These are phyloP conservation scores for Gallinago paraguaiae DNA, from an alignment of 2,113 vertebrate genomes.

Conservation along the genomic window DNA sequence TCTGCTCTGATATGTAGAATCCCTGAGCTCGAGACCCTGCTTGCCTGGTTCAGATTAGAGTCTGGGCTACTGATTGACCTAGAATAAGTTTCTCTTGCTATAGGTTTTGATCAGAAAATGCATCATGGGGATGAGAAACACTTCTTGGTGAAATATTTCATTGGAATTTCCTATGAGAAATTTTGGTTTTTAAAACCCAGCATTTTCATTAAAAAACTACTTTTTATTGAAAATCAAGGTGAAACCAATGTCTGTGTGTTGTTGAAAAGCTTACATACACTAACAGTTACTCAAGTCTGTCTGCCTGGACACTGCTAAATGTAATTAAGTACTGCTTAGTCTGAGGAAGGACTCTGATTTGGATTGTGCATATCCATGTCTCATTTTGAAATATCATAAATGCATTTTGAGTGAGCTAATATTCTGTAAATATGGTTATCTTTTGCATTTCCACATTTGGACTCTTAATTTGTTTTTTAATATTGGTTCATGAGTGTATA, in stretches of 20 bases:
- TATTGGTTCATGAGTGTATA: neutral
- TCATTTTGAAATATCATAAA: neutral
- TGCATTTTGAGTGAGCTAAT: neutral
- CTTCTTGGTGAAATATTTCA: neutral
- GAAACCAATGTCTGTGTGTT: neutral
- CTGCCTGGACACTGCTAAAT: neutral
- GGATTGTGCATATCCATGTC: neutral
- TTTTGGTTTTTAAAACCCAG: neutral
- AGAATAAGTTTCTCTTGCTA: neutral
- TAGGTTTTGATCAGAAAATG: neutral
- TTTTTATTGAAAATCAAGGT: neutral
- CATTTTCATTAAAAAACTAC: neutral
- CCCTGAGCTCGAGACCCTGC: fast-evolving
- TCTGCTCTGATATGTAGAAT: neutral
- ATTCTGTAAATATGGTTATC: neutral
- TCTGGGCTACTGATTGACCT: neutral
- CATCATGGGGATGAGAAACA: neutral
- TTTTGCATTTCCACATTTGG: neutral
- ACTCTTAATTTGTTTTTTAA: neutral
- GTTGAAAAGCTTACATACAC: neutral
- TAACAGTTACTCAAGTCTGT: neutral
- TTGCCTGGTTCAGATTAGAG: neutral
- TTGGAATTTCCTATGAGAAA: neutral
- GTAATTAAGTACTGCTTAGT: neutral
- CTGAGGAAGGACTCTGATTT: neutral